A percentile compares a stretch with the other conserved stretches of the same genome.
Evolutionary conservation across 2,888 invertebrate genomes (phyloP).

Genomic region (Imbricaverruca yamaguchii): DNA sequence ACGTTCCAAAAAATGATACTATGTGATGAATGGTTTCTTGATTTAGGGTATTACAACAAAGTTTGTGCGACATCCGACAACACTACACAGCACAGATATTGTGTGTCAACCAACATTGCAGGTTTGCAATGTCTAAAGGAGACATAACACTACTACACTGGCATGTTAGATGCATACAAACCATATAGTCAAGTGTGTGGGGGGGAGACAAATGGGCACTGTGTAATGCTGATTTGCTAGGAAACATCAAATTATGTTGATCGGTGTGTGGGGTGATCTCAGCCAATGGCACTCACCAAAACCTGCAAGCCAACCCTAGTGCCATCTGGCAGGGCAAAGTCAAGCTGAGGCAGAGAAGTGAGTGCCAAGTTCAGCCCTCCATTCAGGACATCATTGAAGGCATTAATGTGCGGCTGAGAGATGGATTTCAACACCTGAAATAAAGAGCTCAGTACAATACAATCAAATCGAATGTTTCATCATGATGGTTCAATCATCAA

Average conservation of each 20-base stretch:
- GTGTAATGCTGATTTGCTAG: too few relatives aligned
- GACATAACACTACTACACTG: too few relatives aligned
- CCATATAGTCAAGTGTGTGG: background rate
- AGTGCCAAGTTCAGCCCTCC: background rate
- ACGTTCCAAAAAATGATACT: too few relatives aligned
- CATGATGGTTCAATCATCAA: background rate
- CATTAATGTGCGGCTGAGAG: conserved; percentile 2
- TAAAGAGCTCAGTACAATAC: background rate
- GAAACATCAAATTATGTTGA: background rate
- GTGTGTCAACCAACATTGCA: too few relatives aligned
- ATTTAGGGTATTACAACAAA: too few relatives aligned
- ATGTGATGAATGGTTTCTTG: too few relatives aligned
- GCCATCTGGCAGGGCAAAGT: background rate
- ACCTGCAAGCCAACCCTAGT: background rate
- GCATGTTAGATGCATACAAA: background rate
- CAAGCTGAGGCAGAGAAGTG: background rate
- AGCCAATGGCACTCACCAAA: background rate
- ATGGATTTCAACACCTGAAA: background rate
- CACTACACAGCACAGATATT: too few relatives aligned
- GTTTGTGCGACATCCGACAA: too few relatives aligned
- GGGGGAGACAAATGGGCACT: background rate
- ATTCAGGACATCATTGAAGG: background rate
- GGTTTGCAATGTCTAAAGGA: too few relatives aligned
- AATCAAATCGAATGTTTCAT: background rate
- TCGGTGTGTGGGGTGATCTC: background rate